phyloP scores from a whole-genome alignment of 2,797 vertebrate species.

The Brachyrhaphis roseni region DNA sequence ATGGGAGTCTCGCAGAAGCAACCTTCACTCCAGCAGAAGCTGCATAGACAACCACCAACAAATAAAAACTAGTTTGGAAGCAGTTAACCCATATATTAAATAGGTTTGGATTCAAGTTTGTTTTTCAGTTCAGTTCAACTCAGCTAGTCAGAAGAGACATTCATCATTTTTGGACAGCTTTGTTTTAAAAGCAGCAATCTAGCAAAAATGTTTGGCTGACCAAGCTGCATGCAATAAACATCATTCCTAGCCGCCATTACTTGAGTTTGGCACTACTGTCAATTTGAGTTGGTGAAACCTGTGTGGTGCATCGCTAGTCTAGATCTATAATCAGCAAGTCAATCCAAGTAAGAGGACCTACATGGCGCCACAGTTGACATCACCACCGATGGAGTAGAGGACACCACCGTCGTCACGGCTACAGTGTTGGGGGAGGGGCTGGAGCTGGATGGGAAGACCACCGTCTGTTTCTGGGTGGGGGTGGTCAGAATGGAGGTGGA shows the following conservation, averaged over 20 bases:
- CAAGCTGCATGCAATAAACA: neutral
- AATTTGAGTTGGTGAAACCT: too few relatives aligned
- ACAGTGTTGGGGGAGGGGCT: constrained; percentile 79
- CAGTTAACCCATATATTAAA: neutral
- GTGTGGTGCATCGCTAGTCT: neutral
- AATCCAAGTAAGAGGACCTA: constrained; percentile 58
- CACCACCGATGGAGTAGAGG: constrained; percentile 91
- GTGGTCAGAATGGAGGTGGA: constrained; percentile 89
- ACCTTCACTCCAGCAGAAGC: constrained; percentile 91
- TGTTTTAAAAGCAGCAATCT: neutral
- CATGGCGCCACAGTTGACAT: constrained; percentile 94
- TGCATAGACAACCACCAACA: constrained; percentile 70
- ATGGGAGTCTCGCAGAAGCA: constrained; percentile 89
- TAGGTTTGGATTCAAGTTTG: neutral
- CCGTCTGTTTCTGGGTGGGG: constrained; percentile 91
- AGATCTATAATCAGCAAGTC: neutral
- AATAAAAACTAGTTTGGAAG: neutral
- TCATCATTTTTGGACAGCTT: neutral
- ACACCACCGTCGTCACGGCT: constrained; percentile 92
- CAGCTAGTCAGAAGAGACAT: neutral
- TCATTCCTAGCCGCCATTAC: neutral
- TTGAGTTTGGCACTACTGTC: too few relatives aligned
- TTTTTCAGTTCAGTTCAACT: neutral
- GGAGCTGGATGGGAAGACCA: constrained; percentile 89
- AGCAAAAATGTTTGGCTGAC: neutral